These are phyloP conservation scores for Rhopalosiphum padi DNA, from an alignment of 1,140 invertebrate species.

Conservation along the genomic window DNA sequence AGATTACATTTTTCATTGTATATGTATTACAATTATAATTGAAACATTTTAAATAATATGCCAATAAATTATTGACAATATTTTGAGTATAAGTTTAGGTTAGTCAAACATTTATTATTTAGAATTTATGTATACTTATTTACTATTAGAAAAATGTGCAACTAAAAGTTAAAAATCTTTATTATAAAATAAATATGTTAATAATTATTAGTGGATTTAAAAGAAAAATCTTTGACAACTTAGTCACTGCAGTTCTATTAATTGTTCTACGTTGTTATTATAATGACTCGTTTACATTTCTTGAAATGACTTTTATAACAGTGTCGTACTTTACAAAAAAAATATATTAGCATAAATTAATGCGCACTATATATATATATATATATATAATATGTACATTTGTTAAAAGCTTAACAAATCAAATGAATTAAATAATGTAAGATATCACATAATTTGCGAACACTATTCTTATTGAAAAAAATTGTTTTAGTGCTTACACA, in stretches of 20 bases:
- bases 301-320: background rate
- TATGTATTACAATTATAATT: background rate
- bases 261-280: background rate
- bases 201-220: background rate
- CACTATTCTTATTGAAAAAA: background rate
- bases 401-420: background rate
- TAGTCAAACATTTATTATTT: background rate
- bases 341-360: slow-evolving; percentile 26
- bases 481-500: background rate
- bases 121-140: background rate
- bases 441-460: background rate
- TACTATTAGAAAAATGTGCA: background rate
- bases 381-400: background rate
- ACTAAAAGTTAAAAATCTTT: background rate
- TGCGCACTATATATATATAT: background rate
- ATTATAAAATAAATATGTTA: background rate
- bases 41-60: background rate
- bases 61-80: background rate
- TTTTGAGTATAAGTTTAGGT: background rate
- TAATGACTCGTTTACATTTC: slow-evolving; percentile 7
- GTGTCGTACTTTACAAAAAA: background rate
- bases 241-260: background rate
- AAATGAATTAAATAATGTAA: background rate
- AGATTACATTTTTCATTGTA: background rate
- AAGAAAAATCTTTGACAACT: background rate